These are phyloP conservation scores for Rhynchonema sp. DNA, from an alignment of 2,888 invertebrate genomes.

Conservation along the genomic window DNA sequence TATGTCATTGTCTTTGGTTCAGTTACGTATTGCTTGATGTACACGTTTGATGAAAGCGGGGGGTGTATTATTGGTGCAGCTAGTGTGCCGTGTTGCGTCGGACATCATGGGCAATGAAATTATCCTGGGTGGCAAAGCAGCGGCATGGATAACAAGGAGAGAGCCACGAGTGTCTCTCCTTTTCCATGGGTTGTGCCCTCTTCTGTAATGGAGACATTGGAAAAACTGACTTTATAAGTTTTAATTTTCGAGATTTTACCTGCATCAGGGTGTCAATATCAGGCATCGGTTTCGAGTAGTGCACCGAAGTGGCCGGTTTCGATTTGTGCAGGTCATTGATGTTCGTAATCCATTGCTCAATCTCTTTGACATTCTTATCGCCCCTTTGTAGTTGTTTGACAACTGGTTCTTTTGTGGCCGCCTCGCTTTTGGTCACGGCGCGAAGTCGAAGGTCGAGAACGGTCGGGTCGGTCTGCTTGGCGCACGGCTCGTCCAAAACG, in stretches of 20 bases:
- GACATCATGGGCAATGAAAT: no score
- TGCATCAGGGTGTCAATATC: conserved; percentile 81
- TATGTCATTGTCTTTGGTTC: no score
- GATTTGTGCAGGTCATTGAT: conserved; percentile 58
- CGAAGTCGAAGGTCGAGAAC: conserved; percentile 72
- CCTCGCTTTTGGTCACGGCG: conserved; percentile 22
- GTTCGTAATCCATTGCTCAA: conserved; percentile 70
- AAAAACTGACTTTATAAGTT: conserved; percentile 5
- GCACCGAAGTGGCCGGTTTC: conserved; percentile 64
- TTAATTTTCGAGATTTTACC: no score
- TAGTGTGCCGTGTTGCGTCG: no score
- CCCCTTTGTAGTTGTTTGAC: conserved; percentile 61
- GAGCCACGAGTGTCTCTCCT: no score
- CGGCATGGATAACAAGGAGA: no score
- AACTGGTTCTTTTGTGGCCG: background rate
- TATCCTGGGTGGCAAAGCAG: no score
- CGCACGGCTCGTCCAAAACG: conserved; percentile 64
- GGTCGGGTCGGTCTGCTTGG: conserved; percentile 85
- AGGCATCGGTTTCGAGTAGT: conserved; percentile 63
- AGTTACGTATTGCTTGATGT: no score
- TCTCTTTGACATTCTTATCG: conserved; percentile 53
- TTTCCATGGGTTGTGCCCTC: no score
- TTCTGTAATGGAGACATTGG: no score
- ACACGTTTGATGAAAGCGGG: no score
- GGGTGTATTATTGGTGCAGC: no score